Evolutionary conservation across 2,113 vertebrate genomes (phyloP), one percentile per base, ranked within the genome.

Genomic region (Labrus mixtus): DNA sequence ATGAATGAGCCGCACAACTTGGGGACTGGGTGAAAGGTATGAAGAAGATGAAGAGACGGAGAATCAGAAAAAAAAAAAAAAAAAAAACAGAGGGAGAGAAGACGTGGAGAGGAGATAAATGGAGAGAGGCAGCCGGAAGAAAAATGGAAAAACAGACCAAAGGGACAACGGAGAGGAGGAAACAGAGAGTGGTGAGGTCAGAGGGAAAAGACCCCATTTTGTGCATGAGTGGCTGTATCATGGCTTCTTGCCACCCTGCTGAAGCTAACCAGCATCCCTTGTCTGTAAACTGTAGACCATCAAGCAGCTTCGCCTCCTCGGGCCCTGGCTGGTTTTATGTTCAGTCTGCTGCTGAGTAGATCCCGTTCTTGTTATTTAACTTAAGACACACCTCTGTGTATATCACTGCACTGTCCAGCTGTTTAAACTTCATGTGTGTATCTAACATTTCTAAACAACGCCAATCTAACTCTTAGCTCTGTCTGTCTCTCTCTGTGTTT

Each of bases 191-290:
- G 33, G 39, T 72, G 73, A 76, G 78, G 86, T 90, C 78, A 84
- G 59, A 78, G 58, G 76, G 74, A 83, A 84, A 89, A 83, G 55
- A 73, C 69, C 55, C 71, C n/a, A 72, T 91, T 71, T 73, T 83
- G 81, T 79, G 88, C 80, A 66, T 54, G 68, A 87, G 58, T 73
- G 74, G 61, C 77, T 58, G 25, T 69, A 67, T 78, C 37, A 36
- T 46, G 46, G 71, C 56, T 71, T 73, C 59, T 43, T 58, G 59
- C 50, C 68, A 45, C 37, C 25, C 39, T 25, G 63, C 55, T 64
- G 53, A 48, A 74, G 36, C 59, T 70, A 64, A 72, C 33, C 62
- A 78, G 46, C 70, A 51, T 43, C n/a, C 19, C 54, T 8, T 8
- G 0, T 54, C 46, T 62, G 75, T 68, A n/a, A 61, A 73, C 17